Base-by-base conservation (phyloP, 2,888 invertebrate genomes). In the Seira ritae region DNA sequence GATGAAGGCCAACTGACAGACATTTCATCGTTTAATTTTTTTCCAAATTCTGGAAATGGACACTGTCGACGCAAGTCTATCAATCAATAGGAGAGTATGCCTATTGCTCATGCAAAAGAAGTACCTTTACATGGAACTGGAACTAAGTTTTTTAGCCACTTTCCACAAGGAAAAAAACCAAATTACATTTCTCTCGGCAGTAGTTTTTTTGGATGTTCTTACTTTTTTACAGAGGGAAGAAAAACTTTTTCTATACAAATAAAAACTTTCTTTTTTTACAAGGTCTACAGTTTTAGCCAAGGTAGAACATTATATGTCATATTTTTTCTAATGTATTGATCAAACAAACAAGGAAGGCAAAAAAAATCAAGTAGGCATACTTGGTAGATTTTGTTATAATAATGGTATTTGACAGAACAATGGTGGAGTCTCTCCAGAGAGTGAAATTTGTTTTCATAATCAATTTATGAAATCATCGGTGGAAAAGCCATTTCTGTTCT, bases 401-500 rank as follows among this genome's bases (percentile, higher is more conserved):
- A 76, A 76, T 76, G 22, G 69, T 20, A 24, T 69, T 23, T 76
- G 22, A 31, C 69, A 55, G 17, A 23, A 20, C 73, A 50, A 50
- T 50, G 50, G 50, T 3, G 50, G 15, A 50, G 31, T n/a, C 74
- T 19, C 46, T 67, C 12, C 24, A 50, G 67, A 23, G 24, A 20
- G 65, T 46, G n/a, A 55, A 68, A 15, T 50, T 71, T 77, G 73
- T 78, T 78, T 69, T 77, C 73, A 78, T 78, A 83, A 83, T 83
- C 77, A 83, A 82, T 82, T 82, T 76, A 75, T 66, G 74, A 74
- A 66, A 80, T 80, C 65, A 42, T 69, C 62, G 31, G 31, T 4
- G 8, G 8, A 31, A 31, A 31, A 4, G 8, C 31, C 8, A 31
- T 31, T 8, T 31, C 31, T 31, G 31, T 31, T 31, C 31, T 31